phyloP scores from a whole-genome alignment of 2,113 vertebrate species.

The Nematolebias whitei region DNA sequence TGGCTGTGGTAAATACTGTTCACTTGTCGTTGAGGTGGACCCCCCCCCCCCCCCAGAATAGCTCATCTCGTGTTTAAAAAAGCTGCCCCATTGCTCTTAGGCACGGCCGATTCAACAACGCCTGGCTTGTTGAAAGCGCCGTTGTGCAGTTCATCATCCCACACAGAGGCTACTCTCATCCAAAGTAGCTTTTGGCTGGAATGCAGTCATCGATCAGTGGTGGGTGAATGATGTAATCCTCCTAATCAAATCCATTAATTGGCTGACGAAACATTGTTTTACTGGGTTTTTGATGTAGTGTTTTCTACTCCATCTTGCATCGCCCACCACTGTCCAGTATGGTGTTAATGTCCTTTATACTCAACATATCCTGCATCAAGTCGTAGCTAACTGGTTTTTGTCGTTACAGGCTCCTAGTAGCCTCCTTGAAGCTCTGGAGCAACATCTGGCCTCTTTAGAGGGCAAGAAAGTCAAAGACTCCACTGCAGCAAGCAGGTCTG shows the following conservation, averaged over 20 bases:
- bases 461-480: constrained; percentile 99
- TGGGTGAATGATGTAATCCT: constrained; percentile 45
- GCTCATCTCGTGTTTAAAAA: constrained; percentile 54
- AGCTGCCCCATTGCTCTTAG: constrained; percentile 69
- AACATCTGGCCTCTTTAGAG: constrained; percentile 97
- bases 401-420: constrained; percentile 91
- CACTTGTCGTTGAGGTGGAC: constrained; percentile 52
- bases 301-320: constrained; percentile 33
- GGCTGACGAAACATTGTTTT: not conserved
- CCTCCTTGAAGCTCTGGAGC: constrained; percentile 97
- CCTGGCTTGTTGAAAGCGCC: constrained; percentile 60
- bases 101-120: constrained; percentile 57
- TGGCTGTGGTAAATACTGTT: constrained; percentile 59
- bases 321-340: constrained; percentile 66
- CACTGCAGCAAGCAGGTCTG: constrained; percentile 95
- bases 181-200: constrained; percentile 62
- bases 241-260: constrained; percentile 25
- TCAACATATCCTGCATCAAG: not conserved
- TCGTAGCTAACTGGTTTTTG: constrained; percentile 51
- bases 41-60: constrained; percentile 50
- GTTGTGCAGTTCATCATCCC: constrained; percentile 64
- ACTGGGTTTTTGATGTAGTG: constrained; percentile 4
- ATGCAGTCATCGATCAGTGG: constrained; percentile 66
- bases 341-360: constrained; percentile 43
- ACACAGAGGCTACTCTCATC: constrained; percentile 64